These are phyloP conservation scores for Itoplectis maculator DNA, from an alignment of 2,888 invertebrate genomes.

Conservation along the genomic window DNA sequence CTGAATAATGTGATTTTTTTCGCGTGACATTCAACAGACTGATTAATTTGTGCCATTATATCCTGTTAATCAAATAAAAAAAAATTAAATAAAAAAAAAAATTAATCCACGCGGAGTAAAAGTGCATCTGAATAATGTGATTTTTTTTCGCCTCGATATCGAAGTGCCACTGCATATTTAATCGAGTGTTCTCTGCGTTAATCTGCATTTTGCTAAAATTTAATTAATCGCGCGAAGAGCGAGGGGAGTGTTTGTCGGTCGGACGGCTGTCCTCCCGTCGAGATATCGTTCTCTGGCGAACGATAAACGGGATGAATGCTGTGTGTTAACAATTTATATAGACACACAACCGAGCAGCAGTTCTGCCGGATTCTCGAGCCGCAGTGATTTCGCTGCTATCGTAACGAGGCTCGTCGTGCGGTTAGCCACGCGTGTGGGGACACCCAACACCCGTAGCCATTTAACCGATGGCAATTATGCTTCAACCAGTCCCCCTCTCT, in stretches of 20 bases:
- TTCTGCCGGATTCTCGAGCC: constrained; percentile 16
- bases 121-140: neutral
- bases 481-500: constrained; percentile 3
- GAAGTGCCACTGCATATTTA: neutral
- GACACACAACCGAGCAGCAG: constrained; percentile 14
- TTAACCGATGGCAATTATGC: constrained; percentile 49
- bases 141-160: neutral
- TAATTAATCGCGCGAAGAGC: constrained; percentile 51
- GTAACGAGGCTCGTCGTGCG: constrained; percentile 34
- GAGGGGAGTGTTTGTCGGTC: constrained; percentile 11
- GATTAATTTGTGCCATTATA: neutral
- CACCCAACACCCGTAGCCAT: constrained; percentile 36
- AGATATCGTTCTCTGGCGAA: constrained; percentile 31
- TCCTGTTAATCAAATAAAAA: constrained; percentile 3
- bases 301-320: too few species aligned
- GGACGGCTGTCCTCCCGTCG: constrained; percentile 32
- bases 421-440: constrained; percentile 13
- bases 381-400: constrained; percentile 38
- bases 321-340: too few species aligned
- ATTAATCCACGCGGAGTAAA: neutral
- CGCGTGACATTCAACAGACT: too few species aligned
- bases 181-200: constrained; percentile 23
- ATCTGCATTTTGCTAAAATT: constrained; percentile 47
- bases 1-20: neutral
- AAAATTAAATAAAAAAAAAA: constrained; percentile 14